Percentiles rank a stretch among this genome's conserved stretches.
Conservation (phyloP, 2,888 invertebrate genomes). For the Thecophora atra region DNA sequence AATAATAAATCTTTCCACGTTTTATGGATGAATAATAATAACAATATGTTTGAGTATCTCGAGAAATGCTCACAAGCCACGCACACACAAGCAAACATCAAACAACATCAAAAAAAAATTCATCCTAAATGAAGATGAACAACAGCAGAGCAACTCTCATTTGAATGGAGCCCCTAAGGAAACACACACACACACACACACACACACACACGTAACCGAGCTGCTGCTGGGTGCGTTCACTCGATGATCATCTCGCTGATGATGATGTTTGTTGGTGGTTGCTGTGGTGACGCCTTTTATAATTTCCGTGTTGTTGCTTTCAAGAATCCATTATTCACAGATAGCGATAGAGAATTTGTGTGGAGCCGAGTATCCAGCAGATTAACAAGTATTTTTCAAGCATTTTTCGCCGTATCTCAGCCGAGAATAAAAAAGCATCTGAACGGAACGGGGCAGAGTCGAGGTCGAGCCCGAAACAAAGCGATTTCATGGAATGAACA, state of each 20-base stretch:
- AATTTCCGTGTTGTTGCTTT: not conserved
- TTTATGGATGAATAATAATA: constrained; percentile 22
- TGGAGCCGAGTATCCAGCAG: constrained; percentile 23
- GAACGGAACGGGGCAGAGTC: not conserved
- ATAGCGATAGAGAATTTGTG: not conserved
- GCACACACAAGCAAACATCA: not conserved
- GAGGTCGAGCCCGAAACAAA: not conserved
- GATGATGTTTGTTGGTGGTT: not conserved
- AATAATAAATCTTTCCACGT: constrained; percentile 31
- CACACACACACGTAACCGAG: not conserved
- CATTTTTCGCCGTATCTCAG: not conserved
- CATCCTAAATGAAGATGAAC: too few species aligned
- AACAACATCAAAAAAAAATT: not conserved
- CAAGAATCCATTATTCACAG: constrained; percentile 19
- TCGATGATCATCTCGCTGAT: not conserved
- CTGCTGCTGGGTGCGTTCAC: not conserved
- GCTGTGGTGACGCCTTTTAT: constrained; percentile 8
- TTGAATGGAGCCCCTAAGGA: not conserved
- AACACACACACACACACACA: constrained; percentile 11
- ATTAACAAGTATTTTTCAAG: constrained; percentile 27
- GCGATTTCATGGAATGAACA: not conserved
- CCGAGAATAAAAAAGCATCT: not conserved
- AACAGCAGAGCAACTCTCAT: not conserved
- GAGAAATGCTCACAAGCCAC: not conserved
- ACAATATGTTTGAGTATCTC: constrained; percentile 1